phyloP scores from a whole-genome alignment of 2,888 invertebrate genomes.

The Phortica magna region DNA sequence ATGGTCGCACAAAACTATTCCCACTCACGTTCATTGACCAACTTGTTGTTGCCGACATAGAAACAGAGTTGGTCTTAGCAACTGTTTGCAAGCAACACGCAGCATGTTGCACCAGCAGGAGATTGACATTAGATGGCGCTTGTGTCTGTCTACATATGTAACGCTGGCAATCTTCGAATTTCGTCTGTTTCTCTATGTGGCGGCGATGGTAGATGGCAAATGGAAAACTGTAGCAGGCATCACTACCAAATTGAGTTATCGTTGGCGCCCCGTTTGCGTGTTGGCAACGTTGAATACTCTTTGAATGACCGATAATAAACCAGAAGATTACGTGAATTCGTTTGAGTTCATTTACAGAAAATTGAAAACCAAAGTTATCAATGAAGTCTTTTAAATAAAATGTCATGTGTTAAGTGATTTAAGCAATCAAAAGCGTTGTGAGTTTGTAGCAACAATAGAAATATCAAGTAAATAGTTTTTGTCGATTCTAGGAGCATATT shows the following conservation, averaged over 20 bases:
- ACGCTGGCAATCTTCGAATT: slow-evolving; percentile 3
- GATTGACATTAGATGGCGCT: slow-evolving; percentile 61
- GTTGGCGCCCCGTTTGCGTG: not conserved
- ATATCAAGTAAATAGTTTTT: too few relatives aligned
- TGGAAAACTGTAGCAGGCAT: slow-evolving; percentile 12
- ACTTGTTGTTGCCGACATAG: too few relatives aligned
- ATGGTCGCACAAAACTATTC: slow-evolving; percentile 24
- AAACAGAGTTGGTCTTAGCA: not conserved
- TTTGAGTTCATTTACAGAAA: not conserved
- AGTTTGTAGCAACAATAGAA: too few relatives aligned
- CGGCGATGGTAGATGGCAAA: too few relatives aligned
- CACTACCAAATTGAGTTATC: slow-evolving; percentile 31
- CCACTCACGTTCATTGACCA: slow-evolving; percentile 17
- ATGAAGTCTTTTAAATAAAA: not conserved
- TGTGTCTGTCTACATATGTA: slow-evolving; percentile 58
- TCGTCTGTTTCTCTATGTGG: not conserved
- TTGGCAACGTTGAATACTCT: not conserved
- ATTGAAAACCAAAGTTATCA: not conserved
- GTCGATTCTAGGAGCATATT: too few relatives aligned
- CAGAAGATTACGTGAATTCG: not conserved
- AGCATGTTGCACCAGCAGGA: slow-evolving; percentile 44
- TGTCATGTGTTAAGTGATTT: not conserved
- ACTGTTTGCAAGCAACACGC: slow-evolving; percentile 19
- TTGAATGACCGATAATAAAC: not conserved
- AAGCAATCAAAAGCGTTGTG: not conserved